Conservation (phyloP, 2,888 invertebrate genomes). For the Tyria jacobaeae region DNA sequence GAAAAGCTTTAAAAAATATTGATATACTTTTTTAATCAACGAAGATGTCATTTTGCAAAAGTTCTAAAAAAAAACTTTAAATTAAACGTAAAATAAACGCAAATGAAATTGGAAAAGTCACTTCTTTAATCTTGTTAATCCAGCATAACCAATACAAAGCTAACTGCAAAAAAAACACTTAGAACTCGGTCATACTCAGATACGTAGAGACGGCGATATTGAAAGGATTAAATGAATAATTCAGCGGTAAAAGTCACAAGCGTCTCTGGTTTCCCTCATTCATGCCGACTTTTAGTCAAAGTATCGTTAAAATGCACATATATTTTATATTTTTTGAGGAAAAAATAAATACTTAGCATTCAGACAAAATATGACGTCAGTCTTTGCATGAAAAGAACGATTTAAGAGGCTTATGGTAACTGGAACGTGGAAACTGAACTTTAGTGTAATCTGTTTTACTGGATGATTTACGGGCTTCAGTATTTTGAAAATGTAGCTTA, state of each 20-base stretch:
- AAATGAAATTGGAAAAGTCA: conserved; percentile 29
- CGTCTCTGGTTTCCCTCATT: conserved; percentile 65
- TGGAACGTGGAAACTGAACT: background rate
- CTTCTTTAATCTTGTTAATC: conserved; percentile 40
- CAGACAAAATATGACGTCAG: conserved; percentile 25
- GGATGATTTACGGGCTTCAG: conserved; percentile 1
- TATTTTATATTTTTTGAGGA: conserved; percentile 62
- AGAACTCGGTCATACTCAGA: conserved; percentile 57
- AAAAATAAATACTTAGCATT: conserved; percentile 54
- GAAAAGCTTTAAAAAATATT: background rate
- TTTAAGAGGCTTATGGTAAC: conserved; percentile 12
- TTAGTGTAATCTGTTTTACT: conserved; percentile 9
- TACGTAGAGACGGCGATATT: conserved; percentile 69
- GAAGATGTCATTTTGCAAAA: background rate
- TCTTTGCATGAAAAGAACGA: background rate
- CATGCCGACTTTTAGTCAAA: conserved; percentile 66
- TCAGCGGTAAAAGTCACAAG: conserved; percentile 72
- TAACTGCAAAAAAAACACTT: conserved; percentile 58
- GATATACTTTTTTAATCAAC: background rate
- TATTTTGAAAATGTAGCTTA: conserved; percentile 1
- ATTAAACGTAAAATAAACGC: background rate
- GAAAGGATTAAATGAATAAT: conserved; percentile 81
- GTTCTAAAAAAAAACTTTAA: conserved; percentile 4
- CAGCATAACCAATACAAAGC: conserved; percentile 57
- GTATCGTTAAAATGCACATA: conserved; percentile 75